Percentiles rank a stretch among this genome's conserved stretches.
Evolutionary conservation across 2,797 vertebrate species (phyloP).

Genomic region (Mico argentatus): DNA sequence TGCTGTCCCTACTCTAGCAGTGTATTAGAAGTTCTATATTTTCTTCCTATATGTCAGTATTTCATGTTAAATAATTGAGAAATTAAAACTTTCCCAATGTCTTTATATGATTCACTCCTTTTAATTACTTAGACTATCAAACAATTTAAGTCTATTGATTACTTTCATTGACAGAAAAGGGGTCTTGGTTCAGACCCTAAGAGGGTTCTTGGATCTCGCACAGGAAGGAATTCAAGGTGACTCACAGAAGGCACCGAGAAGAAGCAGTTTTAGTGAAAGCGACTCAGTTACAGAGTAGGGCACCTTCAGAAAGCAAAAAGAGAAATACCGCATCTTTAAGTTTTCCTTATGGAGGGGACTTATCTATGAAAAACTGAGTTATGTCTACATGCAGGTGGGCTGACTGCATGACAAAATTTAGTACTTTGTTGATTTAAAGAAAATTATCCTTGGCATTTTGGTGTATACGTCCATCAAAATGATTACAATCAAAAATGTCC

Average conservation of each 20-base stretch:
- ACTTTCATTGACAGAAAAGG: not conserved
- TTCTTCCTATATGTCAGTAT: not conserved
- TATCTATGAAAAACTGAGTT: not conserved
- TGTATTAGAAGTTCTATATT: not conserved
- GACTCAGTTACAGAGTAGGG: not conserved
- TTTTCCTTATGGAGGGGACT: not conserved
- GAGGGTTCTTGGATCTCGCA: not conserved
- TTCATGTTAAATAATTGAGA: conserved; percentile 17
- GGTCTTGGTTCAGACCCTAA: not conserved
- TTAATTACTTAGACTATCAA: not conserved
- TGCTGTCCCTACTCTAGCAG: not conserved
- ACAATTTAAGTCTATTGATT: not conserved
- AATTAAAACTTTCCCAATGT: not conserved
- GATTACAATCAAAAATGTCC: not conserved
- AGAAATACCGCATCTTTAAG: not conserved
- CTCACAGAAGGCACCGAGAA: not conserved
- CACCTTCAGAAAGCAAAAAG: not conserved
- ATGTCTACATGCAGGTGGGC: not conserved
- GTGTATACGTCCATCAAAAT: not conserved
- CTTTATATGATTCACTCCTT: not conserved
- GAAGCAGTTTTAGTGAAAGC: not conserved
- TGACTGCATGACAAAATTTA: not conserved
- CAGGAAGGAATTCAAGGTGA: not conserved
- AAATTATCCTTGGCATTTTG: not conserved
- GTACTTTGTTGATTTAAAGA: not conserved